Evolutionary conservation across 2,888 invertebrate species (phyloP).

Genomic region (Limulus polyphemus): DNA sequence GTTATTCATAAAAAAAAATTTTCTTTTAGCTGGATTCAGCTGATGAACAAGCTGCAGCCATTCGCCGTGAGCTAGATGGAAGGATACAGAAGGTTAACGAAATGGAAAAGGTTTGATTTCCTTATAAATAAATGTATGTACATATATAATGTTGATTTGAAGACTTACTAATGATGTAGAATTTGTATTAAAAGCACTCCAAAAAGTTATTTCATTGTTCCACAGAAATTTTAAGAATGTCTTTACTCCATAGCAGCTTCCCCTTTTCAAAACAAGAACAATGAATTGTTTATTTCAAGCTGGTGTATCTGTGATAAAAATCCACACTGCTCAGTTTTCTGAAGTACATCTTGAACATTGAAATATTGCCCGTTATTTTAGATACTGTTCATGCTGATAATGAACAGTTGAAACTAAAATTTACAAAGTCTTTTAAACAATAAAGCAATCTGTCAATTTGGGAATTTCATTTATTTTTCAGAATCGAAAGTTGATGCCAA

Average conservation of each 20-base stretch:
- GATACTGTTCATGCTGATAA: no score
- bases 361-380: no score
- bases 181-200: not conserved
- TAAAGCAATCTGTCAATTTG: slow-evolving; percentile 12
- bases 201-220: not conserved
- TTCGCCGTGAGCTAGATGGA: slow-evolving; percentile 93
- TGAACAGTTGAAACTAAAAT: no score
- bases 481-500: slow-evolving; percentile 96
- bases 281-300: no score
- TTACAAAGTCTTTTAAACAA: no score
- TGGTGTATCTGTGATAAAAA: no score
- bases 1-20: not conserved
- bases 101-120: slow-evolving; percentile 72
- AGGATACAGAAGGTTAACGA: slow-evolving; percentile 92
- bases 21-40: slow-evolving; percentile 79
- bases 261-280: no score
- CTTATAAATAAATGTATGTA: no score
- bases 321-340: no score
- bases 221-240: not conserved
- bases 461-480: slow-evolving; percentile 36
- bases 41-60: slow-evolving; percentile 99
- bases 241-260: no score
- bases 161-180: not conserved
- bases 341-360: no score
- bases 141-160: no score